Evolutionary conservation across 2,888 invertebrate genomes (phyloP).

Genomic region (Stenodera caucasica): DNA sequence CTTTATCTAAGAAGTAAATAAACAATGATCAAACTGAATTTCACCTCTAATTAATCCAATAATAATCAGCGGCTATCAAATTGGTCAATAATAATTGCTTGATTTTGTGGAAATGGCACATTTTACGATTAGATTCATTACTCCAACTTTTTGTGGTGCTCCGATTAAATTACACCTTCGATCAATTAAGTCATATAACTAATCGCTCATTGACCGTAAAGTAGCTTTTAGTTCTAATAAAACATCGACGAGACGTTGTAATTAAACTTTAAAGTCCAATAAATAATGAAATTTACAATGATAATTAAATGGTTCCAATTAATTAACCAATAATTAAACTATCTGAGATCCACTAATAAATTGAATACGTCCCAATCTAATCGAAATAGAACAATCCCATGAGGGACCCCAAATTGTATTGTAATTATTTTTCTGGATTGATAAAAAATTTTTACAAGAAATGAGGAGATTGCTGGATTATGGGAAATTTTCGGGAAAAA

Average conservation of each 20-base stretch:
- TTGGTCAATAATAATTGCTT: no score
- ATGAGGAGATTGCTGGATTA: no score
- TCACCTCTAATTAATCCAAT: no score
- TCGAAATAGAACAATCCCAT: neutral
- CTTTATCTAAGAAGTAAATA: no score
- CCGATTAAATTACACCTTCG: neutral
- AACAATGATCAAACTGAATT: no score
- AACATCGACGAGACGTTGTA: neutral
- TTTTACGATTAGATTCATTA: no score
- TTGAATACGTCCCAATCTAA: no score
- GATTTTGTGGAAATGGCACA: no score
- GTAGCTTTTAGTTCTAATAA: neutral
- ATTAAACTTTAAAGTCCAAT: neutral
- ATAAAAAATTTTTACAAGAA: no score
- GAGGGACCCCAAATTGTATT: neutral
- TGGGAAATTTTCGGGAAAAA: no score
- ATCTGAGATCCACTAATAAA: neutral
- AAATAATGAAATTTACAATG: neutral
- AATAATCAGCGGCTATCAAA: slow-evolving; percentile 8
- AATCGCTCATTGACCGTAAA: neutral
- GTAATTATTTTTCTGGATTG: no score
- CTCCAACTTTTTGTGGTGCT: neutral
- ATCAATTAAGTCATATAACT: neutral
- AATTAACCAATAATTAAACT: neutral
- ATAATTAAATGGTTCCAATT: neutral